Evolutionary conservation across 2,797 vertebrate genomes (phyloP), one percentile per base, ranked within the genome.

Genomic region (Phataginus tricuspis): DNA sequence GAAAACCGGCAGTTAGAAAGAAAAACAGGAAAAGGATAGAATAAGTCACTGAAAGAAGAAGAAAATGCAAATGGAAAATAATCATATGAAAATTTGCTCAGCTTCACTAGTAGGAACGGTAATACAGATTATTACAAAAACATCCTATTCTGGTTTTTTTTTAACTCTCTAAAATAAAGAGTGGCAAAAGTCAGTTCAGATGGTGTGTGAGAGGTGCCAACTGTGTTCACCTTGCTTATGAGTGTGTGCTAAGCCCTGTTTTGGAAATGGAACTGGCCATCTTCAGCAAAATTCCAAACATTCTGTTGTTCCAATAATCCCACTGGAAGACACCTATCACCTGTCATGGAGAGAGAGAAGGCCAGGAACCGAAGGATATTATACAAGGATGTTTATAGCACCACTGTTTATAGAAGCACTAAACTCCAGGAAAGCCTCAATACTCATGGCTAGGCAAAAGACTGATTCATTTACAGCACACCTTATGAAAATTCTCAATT

Each of bases 1-100:
- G 45, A 80, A 86, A 8, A 59, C 2, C 21, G 42, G 4, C 53
- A 72, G 14, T 79, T 39, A 45, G 21, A 86, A 63, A 72, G 75
- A 64, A 69, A 87, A 86, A 42, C 79, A n/a, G 9, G 4, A 66
- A 68, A 86, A 82, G 12, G 29, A 86, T 42, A 83, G 8, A 74
- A 13, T n/a, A 85, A 90, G 34, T 59, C 42, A 61, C 23, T 87
- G 49, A 90, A 68, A 42, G n/a, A 64, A 91, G 18, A 96, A 45
- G 39, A 63, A 97, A 96, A 92, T 72, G 29, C 27, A 85, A 63
- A 72, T 85, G 25, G 25, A 74, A 96, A 87, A 74, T 9, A 72
- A 71, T 18, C 29, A 16, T 31, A 71, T 68, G n/a, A 94, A 86
- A 93, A 77, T 2, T 63, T 71, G 14, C 34, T 88, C 45, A 51